Base-by-base conservation (phyloP, 2,888 invertebrate species). In the Tupiocoris notatus region DNA sequence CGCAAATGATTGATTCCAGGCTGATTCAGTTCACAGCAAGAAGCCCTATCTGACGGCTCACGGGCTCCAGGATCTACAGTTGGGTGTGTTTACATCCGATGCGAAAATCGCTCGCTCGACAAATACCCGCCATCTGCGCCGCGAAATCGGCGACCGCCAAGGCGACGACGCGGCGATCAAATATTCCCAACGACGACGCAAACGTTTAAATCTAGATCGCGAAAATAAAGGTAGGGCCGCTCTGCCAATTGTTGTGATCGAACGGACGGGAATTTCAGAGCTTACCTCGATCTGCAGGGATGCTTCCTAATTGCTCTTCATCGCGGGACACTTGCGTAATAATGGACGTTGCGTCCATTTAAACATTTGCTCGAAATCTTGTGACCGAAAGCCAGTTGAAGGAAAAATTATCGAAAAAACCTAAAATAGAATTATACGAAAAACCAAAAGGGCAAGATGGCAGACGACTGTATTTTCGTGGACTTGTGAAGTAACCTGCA, bases 321-420 rank as follows among this genome's bases (percentile, higher is more conserved):
- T 96, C 95, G 89, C 95, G 92, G 89, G 93, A 93, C 90, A 95
- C 96, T 91, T 95, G 95, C 88, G 95, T 95, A 88, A 96, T 96
- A 89, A 96, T 95, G 92, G 95, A 96, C 93, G 95, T 93, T 91
- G 94, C 94, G 94, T 96, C 96, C 96, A 95, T 95, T 91, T 88
- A 88, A 88, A 89, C 90, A 90, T 90, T 89, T 87, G 88, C 85
- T 75, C 76, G 73, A 62, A 61, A 73, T 25, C 58, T 59, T 62
- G 21, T 73, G 24, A 63, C 63, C 62, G 73, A 73, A 63, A 62
- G 63, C 62, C 56, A 39, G 23, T 20, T 54, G 22, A 21, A n/a
- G 62, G 25, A 58, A 65, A 75, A 59, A 65, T 21, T 66, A 22
- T 67, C 20, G 18, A 67, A 20, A 17, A 59, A 61, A 66, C 23